Base-by-base conservation (phyloP, 1,140 invertebrate species). In the Tetramorium parvispinum region DNA sequence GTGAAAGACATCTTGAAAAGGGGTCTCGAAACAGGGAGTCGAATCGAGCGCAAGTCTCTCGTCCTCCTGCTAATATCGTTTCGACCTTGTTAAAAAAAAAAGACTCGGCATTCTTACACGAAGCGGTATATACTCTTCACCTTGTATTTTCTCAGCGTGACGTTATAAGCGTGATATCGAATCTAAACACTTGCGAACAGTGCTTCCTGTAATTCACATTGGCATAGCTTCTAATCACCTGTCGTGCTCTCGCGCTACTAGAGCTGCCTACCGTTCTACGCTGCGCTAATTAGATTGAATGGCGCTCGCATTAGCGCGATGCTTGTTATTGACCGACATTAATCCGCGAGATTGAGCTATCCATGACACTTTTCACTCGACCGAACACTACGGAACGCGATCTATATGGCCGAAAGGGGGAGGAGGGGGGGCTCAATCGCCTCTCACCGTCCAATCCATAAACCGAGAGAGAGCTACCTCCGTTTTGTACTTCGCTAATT, bases 401-500 rank as follows among this genome's bases (percentile, higher is more conserved):
- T 77, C 82, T 83, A 65, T 77, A 51, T 53, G 76, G 68, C 40
- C 79, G 40, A 73, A 73, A 79, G 53, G 32, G 32, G 55, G 13
- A 4, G 16, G n/a, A 16, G 27, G 53, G 24, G 40, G 24, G 40
- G 46, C 65, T 76, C 87, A 85, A 88, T 88, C 76, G 83, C 59
- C 83, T 89, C 83, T 86, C 88, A 59, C 68, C 88, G 87, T 83
- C 68, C 85, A 65, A 90, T 90, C 89, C 88, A 90, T 90, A 90
- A 90, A 90, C 89, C 88, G 89, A 89, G 77, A 91, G 77, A 91
- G 81, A 91, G 81, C 59, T 87, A 85, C 76, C 91, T 86, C 75
- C 83, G 87, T 87, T 89, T 92, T 88, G 79, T 91, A 87, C 78
- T 87, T 85, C 86, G 85, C 87, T 92, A 92, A 92, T 92, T 92